Conservation (phyloP, 2,888 invertebrate genomes). For the Octonoba sinensis region DNA sequence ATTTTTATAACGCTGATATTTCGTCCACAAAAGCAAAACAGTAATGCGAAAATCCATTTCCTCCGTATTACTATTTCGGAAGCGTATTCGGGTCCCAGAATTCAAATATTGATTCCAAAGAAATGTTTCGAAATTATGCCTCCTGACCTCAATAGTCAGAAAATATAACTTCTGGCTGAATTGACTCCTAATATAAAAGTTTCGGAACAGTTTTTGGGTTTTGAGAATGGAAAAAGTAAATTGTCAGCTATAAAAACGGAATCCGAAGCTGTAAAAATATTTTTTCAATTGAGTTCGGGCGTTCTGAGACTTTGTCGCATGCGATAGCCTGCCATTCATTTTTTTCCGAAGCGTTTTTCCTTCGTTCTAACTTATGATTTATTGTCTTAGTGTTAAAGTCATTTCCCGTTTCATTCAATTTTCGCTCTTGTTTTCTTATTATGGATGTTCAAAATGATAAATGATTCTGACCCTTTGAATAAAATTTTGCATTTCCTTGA, state of each 20-base stretch:
- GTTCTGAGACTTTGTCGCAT: constrained; percentile 25
- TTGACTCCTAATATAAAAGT: constrained; percentile 52
- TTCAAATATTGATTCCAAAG: constrained; percentile 46
- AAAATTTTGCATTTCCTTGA: no score
- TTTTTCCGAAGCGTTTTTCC: constrained; percentile 10
- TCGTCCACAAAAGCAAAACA: no score
- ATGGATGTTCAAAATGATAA: no score
- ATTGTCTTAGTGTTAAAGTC: constrained; percentile 5
- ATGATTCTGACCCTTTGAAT: no score
- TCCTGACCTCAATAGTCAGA: constrained; percentile 34
- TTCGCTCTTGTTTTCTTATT: no score
- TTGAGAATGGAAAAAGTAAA: constrained; percentile 29
- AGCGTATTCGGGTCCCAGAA: background rate
- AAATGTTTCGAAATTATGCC: constrained; percentile 50
- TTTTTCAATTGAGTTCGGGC: constrained; percentile 36
- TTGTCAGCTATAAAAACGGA: constrained; percentile 48
- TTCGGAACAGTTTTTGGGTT: constrained; percentile 30
- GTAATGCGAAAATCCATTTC: constrained; percentile 14
- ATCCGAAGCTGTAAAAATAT: constrained; percentile 38
- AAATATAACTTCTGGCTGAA: constrained; percentile 54
- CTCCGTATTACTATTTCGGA: constrained; percentile 13
- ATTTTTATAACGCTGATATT: no score
- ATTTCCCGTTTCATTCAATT: background rate
- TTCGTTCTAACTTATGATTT: constrained; percentile 23
- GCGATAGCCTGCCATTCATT: background rate